Conservation (phyloP, 1,140 invertebrate species). For the Gonatopus flavifemur region DNA sequence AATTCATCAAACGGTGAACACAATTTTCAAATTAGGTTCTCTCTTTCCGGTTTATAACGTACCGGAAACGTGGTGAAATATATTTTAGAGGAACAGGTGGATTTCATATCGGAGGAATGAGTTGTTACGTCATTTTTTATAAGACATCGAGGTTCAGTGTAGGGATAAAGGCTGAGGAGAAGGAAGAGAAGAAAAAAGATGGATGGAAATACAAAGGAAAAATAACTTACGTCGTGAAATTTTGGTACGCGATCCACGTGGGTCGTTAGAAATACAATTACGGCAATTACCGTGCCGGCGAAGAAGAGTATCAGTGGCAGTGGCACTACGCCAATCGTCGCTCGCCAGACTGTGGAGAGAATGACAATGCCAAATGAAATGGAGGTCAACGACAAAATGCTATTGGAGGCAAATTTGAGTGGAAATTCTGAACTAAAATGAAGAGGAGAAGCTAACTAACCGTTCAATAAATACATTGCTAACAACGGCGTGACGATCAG, state of each 20-base stretch:
- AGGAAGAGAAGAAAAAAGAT: not conserved
- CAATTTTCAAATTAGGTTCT: too few relatives aligned
- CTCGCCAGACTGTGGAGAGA: slow-evolving; percentile 38
- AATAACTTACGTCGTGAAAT: slow-evolving; percentile 45
- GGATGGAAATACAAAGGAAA: not conserved
- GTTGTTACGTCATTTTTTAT: not conserved
- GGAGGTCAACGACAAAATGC: slow-evolving; percentile 15
- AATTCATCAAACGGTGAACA: too few relatives aligned
- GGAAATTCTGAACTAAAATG: too few relatives aligned
- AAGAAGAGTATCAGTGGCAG: slow-evolving; percentile 27
- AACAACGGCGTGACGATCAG: slow-evolving; percentile 59
- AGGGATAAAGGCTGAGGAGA: not conserved
- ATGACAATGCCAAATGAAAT: slow-evolving; percentile 25
- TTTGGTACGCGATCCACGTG: slow-evolving; percentile 32
- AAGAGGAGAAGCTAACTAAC: too few relatives aligned
- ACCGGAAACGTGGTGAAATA: too few relatives aligned
- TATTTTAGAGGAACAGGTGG: too few relatives aligned
- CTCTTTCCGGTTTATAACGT: too few relatives aligned
- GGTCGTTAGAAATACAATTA: slow-evolving; percentile 40
- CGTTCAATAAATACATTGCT: slow-evolving; percentile 49
- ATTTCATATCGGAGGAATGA: too few relatives aligned
- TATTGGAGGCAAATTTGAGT: too few relatives aligned
- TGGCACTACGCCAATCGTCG: slow-evolving; percentile 33
- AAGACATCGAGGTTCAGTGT: not conserved
- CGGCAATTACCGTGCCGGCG: slow-evolving; percentile 21